phyloP scores from a whole-genome alignment of 2,888 invertebrate genomes.

The Gastracanthus pulcherrimus region DNA sequence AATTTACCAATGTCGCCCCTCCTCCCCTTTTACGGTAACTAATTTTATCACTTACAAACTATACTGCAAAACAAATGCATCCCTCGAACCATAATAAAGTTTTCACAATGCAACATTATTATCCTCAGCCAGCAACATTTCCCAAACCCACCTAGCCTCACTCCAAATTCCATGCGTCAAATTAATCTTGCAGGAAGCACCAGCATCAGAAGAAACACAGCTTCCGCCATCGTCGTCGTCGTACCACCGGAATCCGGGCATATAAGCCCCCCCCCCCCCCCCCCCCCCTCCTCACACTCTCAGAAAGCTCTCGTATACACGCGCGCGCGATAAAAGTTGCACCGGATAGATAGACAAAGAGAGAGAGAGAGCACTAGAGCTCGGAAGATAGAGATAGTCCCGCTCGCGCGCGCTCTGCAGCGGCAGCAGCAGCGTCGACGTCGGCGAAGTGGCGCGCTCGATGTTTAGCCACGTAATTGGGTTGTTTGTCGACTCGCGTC shows the following conservation, averaged over 20 bases:
- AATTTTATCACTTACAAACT: no score
- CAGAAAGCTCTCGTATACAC: conserved; percentile 1
- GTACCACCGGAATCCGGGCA: conserved; percentile 4
- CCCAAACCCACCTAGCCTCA: background rate
- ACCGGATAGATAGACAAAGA: conserved; percentile 13
- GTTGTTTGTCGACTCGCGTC: conserved; percentile 65
- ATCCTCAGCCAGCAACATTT: background rate
- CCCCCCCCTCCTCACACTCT: background rate
- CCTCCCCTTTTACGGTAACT: no score
- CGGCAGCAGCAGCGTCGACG: background rate
- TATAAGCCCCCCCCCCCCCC: background rate
- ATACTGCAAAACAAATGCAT: no score
- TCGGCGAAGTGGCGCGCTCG: conserved; percentile 59
- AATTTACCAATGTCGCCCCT: no score
- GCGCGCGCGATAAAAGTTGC: conserved; percentile 32
- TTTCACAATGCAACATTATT: no score
- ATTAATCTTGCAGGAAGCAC: background rate
- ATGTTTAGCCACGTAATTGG: conserved; percentile 69
- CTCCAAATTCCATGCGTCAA: conserved; percentile 11
- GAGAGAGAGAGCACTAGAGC: conserved; percentile 41
- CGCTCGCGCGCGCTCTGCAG: no score
- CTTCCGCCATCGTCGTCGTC: background rate
- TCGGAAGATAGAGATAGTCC: background rate
- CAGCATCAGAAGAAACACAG: background rate
- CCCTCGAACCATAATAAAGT: no score